Base-by-base conservation (phyloP, 2,797 vertebrate genomes). In the Sorex maritimensis region DNA sequence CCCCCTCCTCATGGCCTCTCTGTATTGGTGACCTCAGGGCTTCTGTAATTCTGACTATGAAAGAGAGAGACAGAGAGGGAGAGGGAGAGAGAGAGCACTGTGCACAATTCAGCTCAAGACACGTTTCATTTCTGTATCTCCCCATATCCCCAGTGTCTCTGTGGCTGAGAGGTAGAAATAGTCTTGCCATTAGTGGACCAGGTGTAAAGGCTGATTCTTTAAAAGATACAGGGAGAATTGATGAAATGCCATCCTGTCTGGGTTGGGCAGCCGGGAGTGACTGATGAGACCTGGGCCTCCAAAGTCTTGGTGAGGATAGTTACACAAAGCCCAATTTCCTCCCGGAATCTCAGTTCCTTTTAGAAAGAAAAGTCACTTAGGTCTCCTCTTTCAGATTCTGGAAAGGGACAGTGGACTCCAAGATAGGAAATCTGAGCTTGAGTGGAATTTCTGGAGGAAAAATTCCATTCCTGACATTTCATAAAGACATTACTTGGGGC, bases 251-350 rank as follows among this genome's bases (percentile, higher is more conserved):
- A 81, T 49, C 30, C 55, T 8, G 0, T 63, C 21, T 28, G 19
- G 65, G 55, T 1, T 85, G 61, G 68, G 44, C 49, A 55, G 49
- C 14, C 55, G 34, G 41, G 68, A 46, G 12, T 24, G 9, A 55
- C 78, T 4, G 13, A 41, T 7, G 17, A 68, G 71, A 67, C 49
- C 58, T 30, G 72, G 73, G n/a, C 2, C 1, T 15, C 34, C 15
- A 17, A 46, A 63, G 65, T 68, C 46, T n/a, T 3, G 30, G 67
- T 58, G 63, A 74, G 72, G 24, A 34, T 5, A 17, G 17, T 68
- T 92, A 84, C 94, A 85, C 46, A 88, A 68, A 85, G 5, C 14
- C 55, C n/a, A 14, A 3, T 77, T 90, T 75, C 11, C 73, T 44
- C 67, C 63, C 52, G 26, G 13, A 24, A 74, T 84, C 23, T 81